Evolutionary conservation across 2,113 vertebrate species (phyloP).

Genomic region (Pionites leucogaster): DNA sequence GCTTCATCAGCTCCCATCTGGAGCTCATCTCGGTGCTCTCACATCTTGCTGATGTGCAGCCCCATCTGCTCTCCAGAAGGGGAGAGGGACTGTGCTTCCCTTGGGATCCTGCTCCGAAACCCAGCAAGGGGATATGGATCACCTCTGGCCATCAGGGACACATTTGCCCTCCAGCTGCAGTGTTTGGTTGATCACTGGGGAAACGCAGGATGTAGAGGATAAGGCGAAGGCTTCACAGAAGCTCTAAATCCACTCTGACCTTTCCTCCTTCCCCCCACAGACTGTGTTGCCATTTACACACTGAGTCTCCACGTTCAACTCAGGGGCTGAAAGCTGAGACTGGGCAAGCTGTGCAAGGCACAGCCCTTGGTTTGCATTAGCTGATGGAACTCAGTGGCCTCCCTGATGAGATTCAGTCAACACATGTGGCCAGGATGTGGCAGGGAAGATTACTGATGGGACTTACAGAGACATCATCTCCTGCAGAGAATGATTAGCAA

Average conservation of each 20-base stretch:
- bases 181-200: not conserved
- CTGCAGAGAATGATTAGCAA: not conserved
- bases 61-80: not conserved
- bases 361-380: not conserved
- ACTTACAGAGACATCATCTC: not conserved
- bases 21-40: not conserved
- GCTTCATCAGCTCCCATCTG: not conserved
- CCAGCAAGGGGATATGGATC: accelerated
- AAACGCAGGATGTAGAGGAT: not conserved
- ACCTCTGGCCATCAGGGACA: not conserved
- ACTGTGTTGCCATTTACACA: not conserved
- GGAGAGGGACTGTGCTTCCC: not conserved
- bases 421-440: not conserved
- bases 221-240: not conserved
- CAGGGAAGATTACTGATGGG: not conserved
- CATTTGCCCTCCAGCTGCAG: not conserved
- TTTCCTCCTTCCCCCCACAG: not conserved
- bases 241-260: not conserved
- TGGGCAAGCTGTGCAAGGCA: not conserved
- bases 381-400: not conserved
- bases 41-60: not conserved
- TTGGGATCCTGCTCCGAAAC: not conserved
- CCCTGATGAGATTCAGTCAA: not conserved
- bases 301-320: not conserved
- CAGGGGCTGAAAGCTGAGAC: not conserved